Evolutionary conservation across 2,797 vertebrate genomes (phyloP).

Genomic region (Hyperoplus immaculatus): DNA sequence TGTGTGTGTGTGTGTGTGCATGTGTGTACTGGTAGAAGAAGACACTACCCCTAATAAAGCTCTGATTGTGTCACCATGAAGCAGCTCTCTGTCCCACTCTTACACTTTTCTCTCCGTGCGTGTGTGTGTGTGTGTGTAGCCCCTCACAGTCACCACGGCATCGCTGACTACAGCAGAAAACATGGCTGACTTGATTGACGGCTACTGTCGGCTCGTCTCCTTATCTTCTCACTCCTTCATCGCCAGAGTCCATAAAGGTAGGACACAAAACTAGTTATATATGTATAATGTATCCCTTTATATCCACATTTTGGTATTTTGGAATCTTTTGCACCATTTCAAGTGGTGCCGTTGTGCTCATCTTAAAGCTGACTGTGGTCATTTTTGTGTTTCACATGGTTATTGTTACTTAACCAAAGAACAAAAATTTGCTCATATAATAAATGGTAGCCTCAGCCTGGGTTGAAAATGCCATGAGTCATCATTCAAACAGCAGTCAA

Average conservation of each 20-base stretch:
- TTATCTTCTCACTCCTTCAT: constrained; percentile 93
- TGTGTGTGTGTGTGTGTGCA: not conserved
- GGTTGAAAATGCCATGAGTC: constrained; percentile 18
- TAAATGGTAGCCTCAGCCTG: not conserved
- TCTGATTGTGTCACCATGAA: constrained; percentile 74
- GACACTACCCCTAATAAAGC: constrained; percentile 66
- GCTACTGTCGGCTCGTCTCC: constrained; percentile 96
- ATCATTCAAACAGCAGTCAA: constrained; percentile 29
- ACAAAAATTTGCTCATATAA: not conserved
- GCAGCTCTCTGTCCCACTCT: constrained; percentile 65
- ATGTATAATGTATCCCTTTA: not conserved
- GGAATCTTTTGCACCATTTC: not conserved
- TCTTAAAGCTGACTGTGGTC: not conserved
- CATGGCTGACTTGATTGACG: constrained; percentile 98
- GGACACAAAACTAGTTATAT: constrained; percentile 16
- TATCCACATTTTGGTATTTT: not conserved
- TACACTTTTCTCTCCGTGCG: constrained; percentile 53
- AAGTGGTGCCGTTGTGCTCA: not conserved
- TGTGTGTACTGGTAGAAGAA: constrained; percentile 24
- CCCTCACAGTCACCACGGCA: constrained; percentile 96
- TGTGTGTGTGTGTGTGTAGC: constrained; percentile 80
- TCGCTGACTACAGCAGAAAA: constrained; percentile 97
- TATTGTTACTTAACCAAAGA: not conserved
- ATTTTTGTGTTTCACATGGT: not conserved
- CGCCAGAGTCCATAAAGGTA: constrained; percentile 96